phyloP scores from a whole-genome alignment of 2,888 invertebrate species.

The Apamea anceps region DNA sequence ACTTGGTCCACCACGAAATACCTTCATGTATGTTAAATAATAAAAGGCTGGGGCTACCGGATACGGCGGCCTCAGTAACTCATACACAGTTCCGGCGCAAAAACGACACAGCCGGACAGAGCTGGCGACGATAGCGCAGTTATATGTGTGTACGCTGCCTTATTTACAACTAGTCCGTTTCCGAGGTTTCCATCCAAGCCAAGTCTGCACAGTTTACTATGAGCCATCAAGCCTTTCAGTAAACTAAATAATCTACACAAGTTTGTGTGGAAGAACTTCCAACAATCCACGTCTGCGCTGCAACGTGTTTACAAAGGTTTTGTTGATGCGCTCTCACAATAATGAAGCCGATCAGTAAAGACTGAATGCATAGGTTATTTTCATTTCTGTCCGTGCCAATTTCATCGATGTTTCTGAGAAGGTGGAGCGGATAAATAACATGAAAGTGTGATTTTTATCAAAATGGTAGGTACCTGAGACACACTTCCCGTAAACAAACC shows the following conservation, averaged over 20 bases:
- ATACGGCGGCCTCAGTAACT: conserved; percentile 82
- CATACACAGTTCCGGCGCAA: conserved; percentile 87
- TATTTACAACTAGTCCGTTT: conserved; percentile 79
- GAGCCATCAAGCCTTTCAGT: conserved; percentile 53
- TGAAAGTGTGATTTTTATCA: background rate
- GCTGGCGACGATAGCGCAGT: conserved; percentile 77
- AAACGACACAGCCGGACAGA: conserved; percentile 82
- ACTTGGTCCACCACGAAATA: conserved; percentile 66
- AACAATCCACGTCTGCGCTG: conserved; percentile 6
- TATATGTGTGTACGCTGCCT: conserved; percentile 75
- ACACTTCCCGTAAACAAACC: background rate
- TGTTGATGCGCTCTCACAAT: background rate
- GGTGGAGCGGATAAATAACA: background rate
- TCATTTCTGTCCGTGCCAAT: background rate
- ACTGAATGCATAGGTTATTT: background rate
- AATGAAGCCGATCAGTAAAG: background rate
- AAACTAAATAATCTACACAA: conserved; percentile 58
- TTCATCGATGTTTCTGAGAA: background rate
- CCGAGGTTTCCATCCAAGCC: conserved; percentile 71
- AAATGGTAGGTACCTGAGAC: background rate
- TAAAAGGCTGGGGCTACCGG: conserved; percentile 78
- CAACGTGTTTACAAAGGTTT: conserved; percentile 17
- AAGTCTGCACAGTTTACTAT: conserved; percentile 55
- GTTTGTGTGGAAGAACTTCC: conserved; percentile 20
- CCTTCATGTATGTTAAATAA: conserved; percentile 75